phyloP scores from a whole-genome alignment of 1,140 invertebrate species.

The Anoplophora glabripennis region DNA sequence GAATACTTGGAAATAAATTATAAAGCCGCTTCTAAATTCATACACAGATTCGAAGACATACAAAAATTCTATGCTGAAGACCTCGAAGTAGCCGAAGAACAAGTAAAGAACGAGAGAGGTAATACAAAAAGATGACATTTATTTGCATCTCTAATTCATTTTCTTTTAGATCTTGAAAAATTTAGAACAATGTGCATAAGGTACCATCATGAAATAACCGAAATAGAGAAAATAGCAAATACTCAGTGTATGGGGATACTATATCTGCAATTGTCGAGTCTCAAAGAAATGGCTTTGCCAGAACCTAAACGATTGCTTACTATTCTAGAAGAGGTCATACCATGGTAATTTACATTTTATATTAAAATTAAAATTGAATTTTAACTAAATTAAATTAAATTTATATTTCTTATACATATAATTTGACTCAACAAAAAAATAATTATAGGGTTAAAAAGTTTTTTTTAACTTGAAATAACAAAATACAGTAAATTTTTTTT shows the following conservation, averaged over 20 bases:
- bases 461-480: no score
- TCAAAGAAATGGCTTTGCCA: constrained; percentile 67
- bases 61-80: constrained; percentile 70
- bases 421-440: no score
- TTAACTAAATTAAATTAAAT: no score
- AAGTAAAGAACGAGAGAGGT: constrained; percentile 47
- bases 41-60: constrained; percentile 64
- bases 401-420: no score
- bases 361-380: no score
- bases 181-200: constrained; percentile 60
- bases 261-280: constrained; percentile 63
- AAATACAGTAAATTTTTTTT: no score
- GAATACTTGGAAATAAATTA: constrained; percentile 59
- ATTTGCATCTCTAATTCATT: background rate
- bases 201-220: constrained; percentile 59
- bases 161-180: constrained; percentile 51
- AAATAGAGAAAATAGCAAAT: constrained; percentile 60
- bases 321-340: constrained; percentile 57
- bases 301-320: constrained; percentile 65
- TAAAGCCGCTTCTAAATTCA: constrained; percentile 60
- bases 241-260: constrained; percentile 61
- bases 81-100: constrained; percentile 56
- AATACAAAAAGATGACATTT: no score
- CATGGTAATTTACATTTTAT: constrained; percentile 49
- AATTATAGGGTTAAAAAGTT: no score